Conservation (phyloP, 2,113 vertebrate genomes). For the Tringa solitaria region DNA sequence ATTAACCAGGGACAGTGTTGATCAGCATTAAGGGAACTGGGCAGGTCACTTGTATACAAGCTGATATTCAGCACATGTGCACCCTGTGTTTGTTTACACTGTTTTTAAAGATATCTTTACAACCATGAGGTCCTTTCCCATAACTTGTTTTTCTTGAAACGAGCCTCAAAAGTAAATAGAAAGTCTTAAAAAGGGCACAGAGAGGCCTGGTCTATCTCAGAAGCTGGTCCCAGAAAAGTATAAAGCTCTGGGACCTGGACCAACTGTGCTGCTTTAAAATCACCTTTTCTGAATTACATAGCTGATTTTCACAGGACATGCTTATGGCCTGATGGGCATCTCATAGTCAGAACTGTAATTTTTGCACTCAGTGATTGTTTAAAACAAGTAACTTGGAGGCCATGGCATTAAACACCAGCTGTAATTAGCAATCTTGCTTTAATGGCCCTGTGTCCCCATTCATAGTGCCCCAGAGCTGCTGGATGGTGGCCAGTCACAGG, state of each 20-base stretch:
- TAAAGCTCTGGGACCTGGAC: not conserved
- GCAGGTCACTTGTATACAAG: not conserved
- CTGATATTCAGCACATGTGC: not conserved
- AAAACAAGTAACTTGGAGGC: not conserved
- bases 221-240: not conserved
- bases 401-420: not conserved
- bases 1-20: not conserved
- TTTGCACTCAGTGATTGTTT: not conserved
- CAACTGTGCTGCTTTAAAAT: not conserved
- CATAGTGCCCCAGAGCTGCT: not conserved
- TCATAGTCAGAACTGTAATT: not conserved
- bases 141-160: not conserved
- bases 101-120: not conserved
- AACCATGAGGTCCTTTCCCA: not conserved
- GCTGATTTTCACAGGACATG: not conserved
- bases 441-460: not conserved
- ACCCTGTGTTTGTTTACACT: not conserved
- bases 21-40: not conserved
- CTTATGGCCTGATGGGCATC: not conserved
- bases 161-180: not conserved
- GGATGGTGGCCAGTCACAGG: not conserved
- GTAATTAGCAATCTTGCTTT: not conserved
- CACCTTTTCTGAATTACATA: not conserved
- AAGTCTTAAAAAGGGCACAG: not conserved
- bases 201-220: not conserved